phyloP scores from a whole-genome alignment of 1,140 invertebrate species.

The Drosophila orosa region DNA sequence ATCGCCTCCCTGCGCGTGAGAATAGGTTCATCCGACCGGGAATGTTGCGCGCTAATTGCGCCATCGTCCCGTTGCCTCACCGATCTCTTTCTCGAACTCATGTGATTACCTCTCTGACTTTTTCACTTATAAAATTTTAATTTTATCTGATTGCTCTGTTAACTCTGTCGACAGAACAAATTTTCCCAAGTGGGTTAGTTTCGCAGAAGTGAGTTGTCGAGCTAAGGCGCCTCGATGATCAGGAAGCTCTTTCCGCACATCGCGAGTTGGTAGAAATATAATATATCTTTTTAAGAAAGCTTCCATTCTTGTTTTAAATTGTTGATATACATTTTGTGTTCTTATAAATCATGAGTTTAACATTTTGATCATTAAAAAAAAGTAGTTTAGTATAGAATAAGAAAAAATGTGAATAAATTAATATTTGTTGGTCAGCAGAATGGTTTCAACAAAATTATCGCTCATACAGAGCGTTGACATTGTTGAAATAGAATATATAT shows the following conservation, averaged over 20 bases:
- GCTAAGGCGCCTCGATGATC: constrained; percentile 1
- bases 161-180: not conserved
- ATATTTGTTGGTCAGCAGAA: not conserved
- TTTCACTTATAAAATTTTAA: constrained; percentile 11
- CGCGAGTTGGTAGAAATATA: too few relatives aligned
- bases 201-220: not conserved
- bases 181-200: not conserved
- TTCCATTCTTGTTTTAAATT: too few relatives aligned
- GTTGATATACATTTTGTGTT: too few relatives aligned
- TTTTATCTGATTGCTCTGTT: not conserved
- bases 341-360: not conserved
- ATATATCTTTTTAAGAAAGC: too few relatives aligned
- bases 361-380: not conserved
- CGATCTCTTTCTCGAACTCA: constrained; percentile 4
- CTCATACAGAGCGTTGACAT: not conserved
- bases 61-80: not conserved
- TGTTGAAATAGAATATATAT: not conserved
- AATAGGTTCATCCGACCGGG: too few relatives aligned
- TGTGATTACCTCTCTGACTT: constrained; percentile 11
- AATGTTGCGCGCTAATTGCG: not conserved
- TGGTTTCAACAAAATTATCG: not conserved
- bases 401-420: too few relatives aligned
- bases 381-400: too few relatives aligned
- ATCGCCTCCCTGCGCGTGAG: not conserved
- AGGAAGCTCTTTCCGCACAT: not conserved